These are phyloP conservation scores for Callyntrura sp. DNA, from an alignment of 2,888 invertebrate genomes.

Conservation along the genomic window DNA sequence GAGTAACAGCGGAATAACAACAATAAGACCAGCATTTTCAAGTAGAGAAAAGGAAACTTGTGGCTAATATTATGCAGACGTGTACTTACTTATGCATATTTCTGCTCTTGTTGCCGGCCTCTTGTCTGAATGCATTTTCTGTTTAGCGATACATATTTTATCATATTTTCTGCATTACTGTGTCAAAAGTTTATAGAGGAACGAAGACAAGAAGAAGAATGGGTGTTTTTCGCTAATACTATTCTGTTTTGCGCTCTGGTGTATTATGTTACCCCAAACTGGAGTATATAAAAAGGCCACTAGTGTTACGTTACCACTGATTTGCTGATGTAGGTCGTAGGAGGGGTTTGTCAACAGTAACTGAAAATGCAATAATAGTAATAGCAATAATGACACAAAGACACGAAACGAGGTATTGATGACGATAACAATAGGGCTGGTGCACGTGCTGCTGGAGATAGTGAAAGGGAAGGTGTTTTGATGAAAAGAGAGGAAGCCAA, in stretches of 20 bases:
- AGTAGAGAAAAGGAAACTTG: slow-evolving; percentile 38
- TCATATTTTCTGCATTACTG: too few relatives aligned
- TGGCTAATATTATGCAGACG: slow-evolving; percentile 49
- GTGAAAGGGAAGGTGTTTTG: background rate
- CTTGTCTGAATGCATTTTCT: too few relatives aligned
- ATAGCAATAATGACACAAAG: slow-evolving; percentile 69
- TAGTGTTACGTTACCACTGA: too few relatives aligned
- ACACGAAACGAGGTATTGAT: slow-evolving; percentile 30
- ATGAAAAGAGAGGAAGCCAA: background rate
- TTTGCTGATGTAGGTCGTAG: slow-evolving; percentile 42
- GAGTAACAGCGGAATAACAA: too few relatives aligned
- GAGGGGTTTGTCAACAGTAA: slow-evolving; percentile 73
- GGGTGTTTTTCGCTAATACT: too few relatives aligned
- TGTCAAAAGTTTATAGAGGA: too few relatives aligned
- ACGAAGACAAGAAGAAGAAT: too few relatives aligned
- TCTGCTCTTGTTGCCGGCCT: background rate
- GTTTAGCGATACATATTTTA: too few relatives aligned
- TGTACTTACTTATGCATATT: slow-evolving; percentile 41
- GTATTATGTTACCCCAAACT: too few relatives aligned
- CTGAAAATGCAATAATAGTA: slow-evolving; percentile 75
- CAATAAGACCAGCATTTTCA: background rate
- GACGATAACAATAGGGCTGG: too few relatives aligned
- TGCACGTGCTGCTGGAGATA: background rate
- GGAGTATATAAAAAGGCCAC: too few relatives aligned
- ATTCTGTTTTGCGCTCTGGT: too few relatives aligned